Conservation (phyloP, 2,888 invertebrate genomes). For the Aphrophora alni region DNA sequence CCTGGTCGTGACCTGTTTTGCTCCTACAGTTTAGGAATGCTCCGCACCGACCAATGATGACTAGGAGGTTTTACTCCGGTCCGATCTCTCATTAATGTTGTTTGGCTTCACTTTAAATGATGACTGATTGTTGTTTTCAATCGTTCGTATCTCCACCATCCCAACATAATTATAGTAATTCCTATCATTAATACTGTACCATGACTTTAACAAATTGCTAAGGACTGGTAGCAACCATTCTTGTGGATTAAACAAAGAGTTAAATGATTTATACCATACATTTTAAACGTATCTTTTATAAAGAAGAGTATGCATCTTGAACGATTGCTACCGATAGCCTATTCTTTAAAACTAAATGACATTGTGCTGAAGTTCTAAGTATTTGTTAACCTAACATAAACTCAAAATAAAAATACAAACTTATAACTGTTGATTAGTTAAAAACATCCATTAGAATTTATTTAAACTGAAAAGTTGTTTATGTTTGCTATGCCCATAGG, state of each 20-base stretch:
- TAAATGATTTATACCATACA: neutral
- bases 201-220: neutral
- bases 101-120: slow-evolving; percentile 6
- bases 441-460: too few relatives aligned
- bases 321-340: too few relatives aligned
- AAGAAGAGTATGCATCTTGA: too few relatives aligned
- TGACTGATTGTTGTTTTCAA: slow-evolving; percentile 9
- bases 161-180: slow-evolving; percentile 6
- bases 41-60: neutral
- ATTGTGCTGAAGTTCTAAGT: too few relatives aligned
- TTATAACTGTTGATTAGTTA: too few relatives aligned
- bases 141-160: neutral
- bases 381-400: too few relatives aligned
- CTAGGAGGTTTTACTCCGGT: neutral
- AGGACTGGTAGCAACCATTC: neutral
- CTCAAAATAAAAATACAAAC: too few relatives aligned
- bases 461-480: too few relatives aligned
- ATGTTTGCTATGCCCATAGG: too few relatives aligned
- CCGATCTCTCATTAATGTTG: neutral
- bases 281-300: neutral
- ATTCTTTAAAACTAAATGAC: too few relatives aligned
- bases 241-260: neutral
- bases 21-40: too few relatives aligned
- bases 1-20: too few relatives aligned
- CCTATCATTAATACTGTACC: neutral